Conservation (phyloP, 2,113 vertebrate genomes). For the Anhinga anhinga region DNA sequence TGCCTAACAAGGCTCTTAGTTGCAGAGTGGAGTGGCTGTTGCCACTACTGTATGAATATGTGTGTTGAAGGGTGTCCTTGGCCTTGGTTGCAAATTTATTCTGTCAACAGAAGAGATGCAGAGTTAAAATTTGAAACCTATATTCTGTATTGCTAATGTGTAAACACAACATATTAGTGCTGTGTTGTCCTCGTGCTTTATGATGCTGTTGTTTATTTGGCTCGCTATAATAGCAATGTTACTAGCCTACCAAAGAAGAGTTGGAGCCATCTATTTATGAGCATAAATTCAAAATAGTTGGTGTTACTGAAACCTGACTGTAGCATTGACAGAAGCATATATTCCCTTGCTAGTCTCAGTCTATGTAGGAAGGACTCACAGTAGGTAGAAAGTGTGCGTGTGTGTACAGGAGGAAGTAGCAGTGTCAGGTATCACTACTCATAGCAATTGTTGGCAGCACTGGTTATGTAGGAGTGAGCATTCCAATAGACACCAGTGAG, state of each 20-base stretch:
- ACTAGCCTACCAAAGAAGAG: background rate
- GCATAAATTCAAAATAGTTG: background rate
- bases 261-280: background rate
- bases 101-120: background rate
- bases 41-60: background rate
- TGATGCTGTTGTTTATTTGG: background rate
- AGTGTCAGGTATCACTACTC: background rate
- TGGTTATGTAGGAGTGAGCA: background rate
- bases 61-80: background rate
- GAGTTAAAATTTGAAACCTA: background rate
- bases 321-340: background rate
- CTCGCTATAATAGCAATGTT: background rate
- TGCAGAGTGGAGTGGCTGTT: background rate
- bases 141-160: background rate
- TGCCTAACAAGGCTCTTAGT: background rate
- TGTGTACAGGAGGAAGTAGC: background rate
- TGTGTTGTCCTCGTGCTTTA: background rate
- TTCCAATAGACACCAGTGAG: background rate
- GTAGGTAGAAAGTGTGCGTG: background rate
- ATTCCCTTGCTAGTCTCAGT: background rate
- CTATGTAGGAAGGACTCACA: background rate
- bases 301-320: background rate
- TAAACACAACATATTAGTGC: background rate
- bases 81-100: background rate
- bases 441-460: background rate